Evolutionary conservation across 2,888 invertebrate species (phyloP), one percentile per base, ranked within the genome.

Genomic region (Rhagonycha fulva): DNA sequence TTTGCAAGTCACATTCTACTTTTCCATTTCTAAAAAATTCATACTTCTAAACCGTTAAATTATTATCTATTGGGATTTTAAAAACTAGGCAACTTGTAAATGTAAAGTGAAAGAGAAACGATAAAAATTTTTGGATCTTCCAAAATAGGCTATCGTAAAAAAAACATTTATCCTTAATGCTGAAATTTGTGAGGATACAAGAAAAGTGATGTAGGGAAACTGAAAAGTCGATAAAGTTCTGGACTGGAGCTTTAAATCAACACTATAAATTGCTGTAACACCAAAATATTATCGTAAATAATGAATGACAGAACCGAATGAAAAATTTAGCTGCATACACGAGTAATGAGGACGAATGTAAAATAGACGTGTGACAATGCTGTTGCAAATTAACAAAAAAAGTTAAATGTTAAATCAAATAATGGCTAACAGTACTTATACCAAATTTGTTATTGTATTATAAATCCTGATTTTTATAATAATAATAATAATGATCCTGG

Each of bases 1-100:
- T 73, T 73, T 76, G 69, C 72, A 72, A n/a, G 62, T 75, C 75
- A 75, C 71, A 75, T 75, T 68, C 70, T n/a, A 47, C 47, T 47
- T 47, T n/a, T n/a, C 5, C 47, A n/a, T 47, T 47, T 5, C n/a
- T 47, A 47, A 47, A n/a, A 32, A 4, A n/a, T 47, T 47, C 47
- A 47, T 47, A n/a, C 47, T 47, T 47, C n/a, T 47, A n/a, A 47
- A 47, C 47, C 47, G 47, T 47, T 47, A 47, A 47, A 47, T 47
- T 47, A 47, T n/a, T n/a, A 47, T 47, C 47, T 47, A 47, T n/a
- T 47, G 47, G n/a, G 9, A 47, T 47, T 47, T 47, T n/a, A n/a
- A 47, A 47, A 47, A 47, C n/a, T 47, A 47, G 47, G 47, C n/a
- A 47, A n/a, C 47, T 47, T 47, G 47, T 47, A 47, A 47, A 47